Conservation (phyloP, 2,113 vertebrate genomes). For the Reinhardtius hippoglossoides region DNA sequence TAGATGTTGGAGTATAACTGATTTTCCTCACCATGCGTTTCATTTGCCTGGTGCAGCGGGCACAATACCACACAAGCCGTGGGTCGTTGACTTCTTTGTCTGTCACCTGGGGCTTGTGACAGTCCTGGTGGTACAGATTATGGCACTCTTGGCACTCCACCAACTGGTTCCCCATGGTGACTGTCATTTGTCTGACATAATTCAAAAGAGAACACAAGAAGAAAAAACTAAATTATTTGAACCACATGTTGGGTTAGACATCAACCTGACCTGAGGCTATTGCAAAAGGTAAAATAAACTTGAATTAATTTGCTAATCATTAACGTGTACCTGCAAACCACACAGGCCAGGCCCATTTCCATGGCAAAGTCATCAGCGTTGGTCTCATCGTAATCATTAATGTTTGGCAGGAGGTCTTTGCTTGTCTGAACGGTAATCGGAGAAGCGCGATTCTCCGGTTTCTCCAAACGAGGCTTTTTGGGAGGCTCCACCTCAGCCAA, state of each 20-base stretch:
- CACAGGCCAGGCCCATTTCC: slow-evolving; percentile 98
- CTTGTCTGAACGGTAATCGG: slow-evolving; percentile 91
- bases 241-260: background rate
- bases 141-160: slow-evolving; percentile 99
- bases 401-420: slow-evolving; percentile 92
- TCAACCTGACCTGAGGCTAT: background rate
- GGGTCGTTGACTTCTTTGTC: slow-evolving; percentile 99
- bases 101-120: slow-evolving; percentile 97
- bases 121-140: slow-evolving; percentile 99
- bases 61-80: slow-evolving; percentile 97
- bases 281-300: background rate
- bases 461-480: slow-evolving; percentile 93
- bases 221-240: background rate
- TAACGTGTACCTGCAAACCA: slow-evolving; percentile 90
- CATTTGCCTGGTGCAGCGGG: slow-evolving; percentile 97
- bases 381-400: slow-evolving; percentile 94
- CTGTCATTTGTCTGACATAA: slow-evolving; percentile 93
- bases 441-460: slow-evolving; percentile 89
- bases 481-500: slow-evolving; percentile 86
- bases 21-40: slow-evolving; percentile 92
- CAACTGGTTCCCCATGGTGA: slow-evolving; percentile 94
- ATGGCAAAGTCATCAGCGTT: slow-evolving; percentile 98
- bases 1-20: background rate
- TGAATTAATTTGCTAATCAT: background rate
- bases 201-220: background rate